Percentiles rank a stretch among this genome's conserved stretches.
These are phyloP conservation scores for Drosophila recens DNA, from an alignment of 2,888 invertebrate species.

Conservation along the genomic window DNA sequence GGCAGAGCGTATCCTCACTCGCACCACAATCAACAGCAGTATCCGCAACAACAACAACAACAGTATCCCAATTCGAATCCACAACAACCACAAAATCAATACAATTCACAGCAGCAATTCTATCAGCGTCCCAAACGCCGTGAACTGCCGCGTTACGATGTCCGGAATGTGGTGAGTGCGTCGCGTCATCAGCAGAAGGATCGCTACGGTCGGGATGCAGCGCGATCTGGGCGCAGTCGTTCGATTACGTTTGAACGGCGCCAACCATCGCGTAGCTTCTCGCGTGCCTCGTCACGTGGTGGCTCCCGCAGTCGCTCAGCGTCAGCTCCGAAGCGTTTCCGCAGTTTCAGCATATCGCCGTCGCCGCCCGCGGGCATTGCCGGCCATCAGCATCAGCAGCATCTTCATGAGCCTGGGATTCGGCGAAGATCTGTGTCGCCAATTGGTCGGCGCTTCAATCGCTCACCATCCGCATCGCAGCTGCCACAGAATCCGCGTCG, in stretches of 20 bases:
- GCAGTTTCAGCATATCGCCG: constrained; percentile 84
- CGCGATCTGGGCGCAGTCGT: constrained; percentile 85
- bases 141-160: constrained; percentile 93
- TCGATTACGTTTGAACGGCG: constrained; percentile 71
- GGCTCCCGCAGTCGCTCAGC: constrained; percentile 76
- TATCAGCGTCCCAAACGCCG: constrained; percentile 87
- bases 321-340: constrained; percentile 59
- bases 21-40: constrained; percentile 21
- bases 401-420: constrained; percentile 23
- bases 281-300: constrained; percentile 56
- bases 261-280: constrained; percentile 77
- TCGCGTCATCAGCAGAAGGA: constrained; percentile 87
- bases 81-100: constrained; percentile 28
- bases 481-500: constrained; percentile 24
- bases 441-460: constrained; percentile 59
- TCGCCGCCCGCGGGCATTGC: constrained; percentile 67
- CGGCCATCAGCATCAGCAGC: constrained; percentile 1
- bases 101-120: constrained; percentile 40
- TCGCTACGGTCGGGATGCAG: constrained; percentile 91
- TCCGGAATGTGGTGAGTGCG: constrained; percentile 90
- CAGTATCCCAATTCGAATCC: constrained; percentile 42
- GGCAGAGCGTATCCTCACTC: constrained; percentile 39
- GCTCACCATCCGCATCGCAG: constrained; percentile 65
- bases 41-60: constrained; percentile 22
- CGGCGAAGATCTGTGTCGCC: constrained; percentile 62